Evolutionary conservation across 2,888 invertebrate species (phyloP), one percentile per base, ranked within the genome.

Genomic region (Caenorhabditis sinica): DNA sequence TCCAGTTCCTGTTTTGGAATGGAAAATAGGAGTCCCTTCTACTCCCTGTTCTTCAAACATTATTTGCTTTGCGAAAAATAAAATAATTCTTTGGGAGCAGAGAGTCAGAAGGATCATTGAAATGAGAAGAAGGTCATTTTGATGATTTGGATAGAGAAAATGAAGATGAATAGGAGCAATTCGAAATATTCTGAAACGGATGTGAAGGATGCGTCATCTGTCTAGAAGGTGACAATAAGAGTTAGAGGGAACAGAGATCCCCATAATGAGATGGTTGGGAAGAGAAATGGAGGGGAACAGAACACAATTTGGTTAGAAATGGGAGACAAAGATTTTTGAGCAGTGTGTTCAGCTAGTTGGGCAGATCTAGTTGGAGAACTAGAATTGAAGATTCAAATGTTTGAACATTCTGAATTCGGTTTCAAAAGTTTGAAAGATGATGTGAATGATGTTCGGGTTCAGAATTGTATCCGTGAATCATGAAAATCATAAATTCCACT

Each of bases 201-300:
- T 69, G 56, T 43, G 63, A n/a, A 20, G n/a, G 51, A 36, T 71
- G 69, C 56, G 69, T 71, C 69, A 68, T 33, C 28, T 30, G 65
- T 45, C 65, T 65, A 45, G 65, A 65, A 36, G 68, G 68, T 68
- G 68, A 51, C 53, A 33, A 68, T 68, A 17, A 43, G 8, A 40
- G 40, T 11, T 6, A 13, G 13, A 11, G 13, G 68, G 68, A 56
- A 56, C 40, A 11, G 23, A 15, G 23, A n/a, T 28, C 28, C 13
- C 15, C 11, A 49, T 49, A 49, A 49, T 49, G 36, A 33, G 36
- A 61, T 61, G 61, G 20, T 20, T 30, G 61, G n/a, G 20, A 36
- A 36, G 17, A 56, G 11, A 40, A 40, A 40, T n/a, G n/a, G n/a
- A n/a, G 33, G 30, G 49, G 28, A 49, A 49, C 20, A 49, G 30